Conservation (phyloP, 2,888 invertebrate genomes). For the Antheraea yamamai region DNA sequence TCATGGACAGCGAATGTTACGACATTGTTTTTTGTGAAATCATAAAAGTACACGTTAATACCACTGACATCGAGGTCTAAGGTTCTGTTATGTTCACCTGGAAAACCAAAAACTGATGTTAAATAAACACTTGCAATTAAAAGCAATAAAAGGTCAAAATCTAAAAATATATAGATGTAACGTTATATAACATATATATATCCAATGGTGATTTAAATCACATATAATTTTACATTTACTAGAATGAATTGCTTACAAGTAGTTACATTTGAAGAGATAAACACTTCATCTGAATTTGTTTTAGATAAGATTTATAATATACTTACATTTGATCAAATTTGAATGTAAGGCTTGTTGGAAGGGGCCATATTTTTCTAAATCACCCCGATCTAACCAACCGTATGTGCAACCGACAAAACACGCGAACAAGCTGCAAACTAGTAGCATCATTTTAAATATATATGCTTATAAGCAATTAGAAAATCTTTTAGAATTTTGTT, state of each 20-base stretch:
- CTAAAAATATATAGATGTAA: too few relatives aligned
- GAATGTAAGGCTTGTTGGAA: constrained; percentile 59
- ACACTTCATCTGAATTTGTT: neutral
- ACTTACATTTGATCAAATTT: constrained; percentile 67
- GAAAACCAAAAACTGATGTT: neutral
- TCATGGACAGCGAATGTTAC: constrained; percentile 50
- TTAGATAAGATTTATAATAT: neutral
- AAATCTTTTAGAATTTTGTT: neutral
- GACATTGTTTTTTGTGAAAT: constrained; percentile 51
- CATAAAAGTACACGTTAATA: constrained; percentile 64
- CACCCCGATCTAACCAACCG: constrained; percentile 40
- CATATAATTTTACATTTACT: neutral
- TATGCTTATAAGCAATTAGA: neutral
- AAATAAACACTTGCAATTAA: too few relatives aligned
- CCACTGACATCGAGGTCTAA: constrained; percentile 60
- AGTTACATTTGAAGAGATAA: too few relatives aligned
- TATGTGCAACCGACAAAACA: constrained; percentile 22
- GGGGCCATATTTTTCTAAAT: constrained; percentile 63
- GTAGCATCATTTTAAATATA: constrained; percentile 22
- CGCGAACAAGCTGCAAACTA: constrained; percentile 25
- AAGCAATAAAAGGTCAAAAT: too few relatives aligned
- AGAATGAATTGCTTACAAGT: neutral
- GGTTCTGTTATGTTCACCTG: constrained; percentile 60
- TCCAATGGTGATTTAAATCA: neutral
- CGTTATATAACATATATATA: neutral